Percentiles rank a stretch among this genome's conserved stretches.
Conservation (phyloP, 2,113 vertebrate species). For the Centropus bengalensis region DNA sequence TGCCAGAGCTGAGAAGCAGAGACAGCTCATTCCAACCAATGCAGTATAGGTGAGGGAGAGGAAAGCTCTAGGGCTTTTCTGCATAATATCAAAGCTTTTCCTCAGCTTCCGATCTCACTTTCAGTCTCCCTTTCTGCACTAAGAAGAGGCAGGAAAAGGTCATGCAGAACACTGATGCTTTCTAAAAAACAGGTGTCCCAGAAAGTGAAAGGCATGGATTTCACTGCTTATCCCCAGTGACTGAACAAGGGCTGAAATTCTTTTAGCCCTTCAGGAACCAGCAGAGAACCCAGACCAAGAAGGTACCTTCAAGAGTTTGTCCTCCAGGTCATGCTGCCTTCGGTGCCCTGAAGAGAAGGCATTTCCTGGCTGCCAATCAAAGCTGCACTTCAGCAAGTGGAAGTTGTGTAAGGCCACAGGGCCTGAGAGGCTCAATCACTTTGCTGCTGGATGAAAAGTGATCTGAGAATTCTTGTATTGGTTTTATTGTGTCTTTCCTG, state of each 20-base stretch:
- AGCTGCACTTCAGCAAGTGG: not conserved
- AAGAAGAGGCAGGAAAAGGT: not conserved
- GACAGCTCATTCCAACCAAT: not conserved
- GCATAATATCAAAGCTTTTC: not conserved
- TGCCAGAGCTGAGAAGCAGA: conserved; percentile 23
- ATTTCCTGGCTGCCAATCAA: not conserved
- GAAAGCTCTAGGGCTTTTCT: not conserved
- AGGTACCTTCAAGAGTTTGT: not conserved
- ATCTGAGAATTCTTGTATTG: not conserved
- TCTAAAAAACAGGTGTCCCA: not conserved
- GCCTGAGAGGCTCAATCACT: not conserved
- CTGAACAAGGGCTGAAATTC: not conserved
- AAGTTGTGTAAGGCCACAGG: rapidly evolving
- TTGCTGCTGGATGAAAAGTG: not conserved
- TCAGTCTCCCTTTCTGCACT: not conserved
- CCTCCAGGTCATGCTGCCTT: not conserved
- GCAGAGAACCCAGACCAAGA: not conserved
- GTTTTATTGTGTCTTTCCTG: not conserved
- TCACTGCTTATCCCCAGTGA: not conserved
- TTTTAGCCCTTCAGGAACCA: not conserved
- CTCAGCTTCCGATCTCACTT: not conserved
- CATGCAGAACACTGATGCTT: not conserved
- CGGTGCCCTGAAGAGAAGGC: not conserved
- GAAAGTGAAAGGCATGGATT: not conserved
- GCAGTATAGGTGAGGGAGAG: not conserved